These are phyloP conservation scores for Lucilia cuprina DNA, from an alignment of 1,140 invertebrate species.

Conservation along the genomic window DNA sequence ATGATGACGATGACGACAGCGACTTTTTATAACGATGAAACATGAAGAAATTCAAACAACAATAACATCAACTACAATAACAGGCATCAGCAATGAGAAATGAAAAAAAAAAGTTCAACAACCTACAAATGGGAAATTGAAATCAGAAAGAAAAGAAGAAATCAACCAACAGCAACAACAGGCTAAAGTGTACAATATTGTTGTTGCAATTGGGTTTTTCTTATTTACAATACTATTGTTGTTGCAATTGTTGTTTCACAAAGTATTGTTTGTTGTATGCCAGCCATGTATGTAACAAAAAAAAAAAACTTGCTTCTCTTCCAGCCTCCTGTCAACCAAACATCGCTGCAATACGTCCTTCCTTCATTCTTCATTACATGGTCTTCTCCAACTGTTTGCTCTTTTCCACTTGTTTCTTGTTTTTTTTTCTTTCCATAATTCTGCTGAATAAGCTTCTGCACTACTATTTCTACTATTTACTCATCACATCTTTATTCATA, in stretches of 20 bases:
- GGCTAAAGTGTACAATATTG: background rate
- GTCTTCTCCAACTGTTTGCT: no score
- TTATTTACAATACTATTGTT: no score
- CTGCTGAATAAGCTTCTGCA: no score
- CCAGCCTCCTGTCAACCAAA: no score
- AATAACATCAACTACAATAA: background rate
- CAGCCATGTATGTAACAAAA: no score
- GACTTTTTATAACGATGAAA: background rate
- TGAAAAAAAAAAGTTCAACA: background rate
- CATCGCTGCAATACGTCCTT: no score
- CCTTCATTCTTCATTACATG: no score
- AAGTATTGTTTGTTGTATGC: background rate
- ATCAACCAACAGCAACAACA: background rate
- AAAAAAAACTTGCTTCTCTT: no score
- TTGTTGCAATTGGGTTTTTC: background rate
- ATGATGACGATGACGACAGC: background rate
- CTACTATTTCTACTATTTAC: no score
- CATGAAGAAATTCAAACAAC: background rate
- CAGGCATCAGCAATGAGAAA: background rate
- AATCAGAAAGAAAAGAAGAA: background rate
- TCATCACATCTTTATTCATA: no score
- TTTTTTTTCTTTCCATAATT: no score
- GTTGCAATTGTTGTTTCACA: background rate
- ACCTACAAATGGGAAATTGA: background rate
- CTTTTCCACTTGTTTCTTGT: no score